Evolutionary conservation across 2,888 invertebrate genomes (phyloP).

Genomic region (Erpobdella octoculata): DNA sequence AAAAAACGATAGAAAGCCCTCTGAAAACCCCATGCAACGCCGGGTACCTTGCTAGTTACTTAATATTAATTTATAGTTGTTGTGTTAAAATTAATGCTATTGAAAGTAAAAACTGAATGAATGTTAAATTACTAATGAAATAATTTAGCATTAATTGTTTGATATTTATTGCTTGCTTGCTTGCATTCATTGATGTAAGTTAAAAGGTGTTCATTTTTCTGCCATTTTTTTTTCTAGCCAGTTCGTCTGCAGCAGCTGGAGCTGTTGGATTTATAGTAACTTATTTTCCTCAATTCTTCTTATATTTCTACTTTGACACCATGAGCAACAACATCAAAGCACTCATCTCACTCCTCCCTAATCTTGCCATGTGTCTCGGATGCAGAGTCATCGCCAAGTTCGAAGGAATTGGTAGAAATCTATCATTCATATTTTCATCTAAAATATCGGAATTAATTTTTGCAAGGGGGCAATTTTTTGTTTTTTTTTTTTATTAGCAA

Average conservation of each 20-base stretch:
- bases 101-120: too few species aligned
- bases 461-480: too few species aligned
- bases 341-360: conserved; percentile 61
- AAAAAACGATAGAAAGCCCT: too few species aligned
- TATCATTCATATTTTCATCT: background rate
- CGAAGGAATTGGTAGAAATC: conserved; percentile 54
- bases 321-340: conserved; percentile 57
- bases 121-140: too few species aligned
- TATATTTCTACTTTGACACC: conserved; percentile 61
- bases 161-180: too few species aligned
- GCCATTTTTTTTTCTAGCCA: conserved; percentile 57
- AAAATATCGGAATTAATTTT: too few species aligned
- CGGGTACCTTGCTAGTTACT: too few species aligned
- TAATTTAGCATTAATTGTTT: too few species aligned
- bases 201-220: background rate
- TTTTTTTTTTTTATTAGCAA: background rate
- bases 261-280: conserved; percentile 68
- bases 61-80: too few species aligned
- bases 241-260: conserved; percentile 67
- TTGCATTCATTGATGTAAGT: too few species aligned
- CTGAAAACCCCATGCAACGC: too few species aligned
- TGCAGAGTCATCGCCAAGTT: conserved; percentile 65
- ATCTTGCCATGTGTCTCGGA: conserved; percentile 72
- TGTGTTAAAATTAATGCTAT: too few species aligned
- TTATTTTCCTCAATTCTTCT: conserved; percentile 64